Percentiles rank a stretch among this genome's conserved stretches.
phyloP scores from a whole-genome alignment of 92 coral and sea anemone genomes.

The Muricea muricata region DNA sequence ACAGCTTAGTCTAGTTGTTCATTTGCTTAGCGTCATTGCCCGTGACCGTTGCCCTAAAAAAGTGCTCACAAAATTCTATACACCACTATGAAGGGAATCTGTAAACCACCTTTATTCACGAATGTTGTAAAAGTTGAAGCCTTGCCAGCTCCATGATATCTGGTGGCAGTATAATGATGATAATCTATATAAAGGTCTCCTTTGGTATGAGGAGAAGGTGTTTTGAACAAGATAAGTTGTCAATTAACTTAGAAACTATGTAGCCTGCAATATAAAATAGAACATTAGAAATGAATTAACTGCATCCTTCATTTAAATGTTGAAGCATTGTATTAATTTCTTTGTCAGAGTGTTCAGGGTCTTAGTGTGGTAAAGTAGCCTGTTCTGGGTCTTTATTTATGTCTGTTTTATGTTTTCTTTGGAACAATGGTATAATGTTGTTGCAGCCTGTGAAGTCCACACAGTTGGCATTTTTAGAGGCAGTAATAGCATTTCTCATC shows the following conservation, averaged over 20 bases:
- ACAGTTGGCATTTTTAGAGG: constrained; percentile 5
- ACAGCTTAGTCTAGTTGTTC: neutral
- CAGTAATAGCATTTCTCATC: neutral
- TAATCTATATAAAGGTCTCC: neutral
- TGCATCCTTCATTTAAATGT: neutral
- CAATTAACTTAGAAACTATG: neutral
- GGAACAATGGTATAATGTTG: neutral
- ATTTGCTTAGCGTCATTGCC: neutral
- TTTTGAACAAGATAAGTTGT: neutral
- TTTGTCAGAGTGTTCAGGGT: too few relatives aligned
- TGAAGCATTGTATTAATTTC: too few relatives aligned
- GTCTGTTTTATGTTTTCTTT: neutral
- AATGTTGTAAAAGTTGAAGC: too few relatives aligned
- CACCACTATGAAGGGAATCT: neutral
- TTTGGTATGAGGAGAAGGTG: neutral
- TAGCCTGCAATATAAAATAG: constrained; percentile 15
- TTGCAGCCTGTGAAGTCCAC: constrained; percentile 18
- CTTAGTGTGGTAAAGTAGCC: neutral
- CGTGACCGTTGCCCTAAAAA: neutral
- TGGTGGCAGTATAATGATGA: neutral
- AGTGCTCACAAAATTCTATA: neutral
- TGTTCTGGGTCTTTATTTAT: neutral
- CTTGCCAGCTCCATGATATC: neutral
- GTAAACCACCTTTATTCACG: constrained; percentile 9
- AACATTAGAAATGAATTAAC: neutral